A percentile compares a stretch with the other conserved stretches of the same genome.
Evolutionary conservation across 2,888 invertebrate species (phyloP).

Genomic region (Lasiommata megera): DNA sequence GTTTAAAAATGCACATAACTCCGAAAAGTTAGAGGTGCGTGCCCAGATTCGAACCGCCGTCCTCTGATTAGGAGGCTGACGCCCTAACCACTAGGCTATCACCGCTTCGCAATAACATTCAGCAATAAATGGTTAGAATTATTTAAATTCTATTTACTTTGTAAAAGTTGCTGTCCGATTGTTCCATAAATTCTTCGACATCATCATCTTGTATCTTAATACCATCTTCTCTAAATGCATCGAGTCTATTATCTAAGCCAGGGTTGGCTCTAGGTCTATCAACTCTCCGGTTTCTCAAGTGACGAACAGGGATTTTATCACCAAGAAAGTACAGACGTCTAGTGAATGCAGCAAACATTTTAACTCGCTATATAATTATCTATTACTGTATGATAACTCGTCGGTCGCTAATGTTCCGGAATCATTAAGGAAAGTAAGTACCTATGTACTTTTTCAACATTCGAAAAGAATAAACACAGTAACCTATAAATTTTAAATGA

Average conservation of each 20-base stretch:
- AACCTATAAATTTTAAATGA: too few relatives aligned
- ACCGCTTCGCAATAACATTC: too few relatives aligned
- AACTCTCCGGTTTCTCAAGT: conserved; percentile 48
- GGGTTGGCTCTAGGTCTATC: conserved; percentile 52
- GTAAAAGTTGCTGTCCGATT: conserved; percentile 66
- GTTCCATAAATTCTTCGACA: conserved; percentile 62
- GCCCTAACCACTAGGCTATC: too few relatives aligned
- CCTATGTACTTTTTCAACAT: too few relatives aligned
- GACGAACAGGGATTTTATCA: conserved; percentile 56
- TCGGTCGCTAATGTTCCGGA: too few relatives aligned
- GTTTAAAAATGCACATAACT: too few relatives aligned
- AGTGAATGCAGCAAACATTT: conserved; percentile 54
- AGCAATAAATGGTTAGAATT: not conserved
- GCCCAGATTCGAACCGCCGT: too few relatives aligned
- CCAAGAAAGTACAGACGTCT: conserved; percentile 50
- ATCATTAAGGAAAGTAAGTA: too few relatives aligned
- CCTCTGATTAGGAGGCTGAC: too few relatives aligned
- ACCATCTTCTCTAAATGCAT: conserved; percentile 54
- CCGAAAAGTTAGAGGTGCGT: too few relatives aligned
- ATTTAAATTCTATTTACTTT: conserved; percentile 42
- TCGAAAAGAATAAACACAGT: too few relatives aligned
- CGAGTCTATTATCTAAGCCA: conserved; percentile 56
- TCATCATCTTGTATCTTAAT: conserved; percentile 53
- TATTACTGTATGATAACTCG: too few relatives aligned
- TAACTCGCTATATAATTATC: not conserved